Evolutionary conservation across 2,113 vertebrate species (phyloP).

Genomic region (Brachirus orientalis): DNA sequence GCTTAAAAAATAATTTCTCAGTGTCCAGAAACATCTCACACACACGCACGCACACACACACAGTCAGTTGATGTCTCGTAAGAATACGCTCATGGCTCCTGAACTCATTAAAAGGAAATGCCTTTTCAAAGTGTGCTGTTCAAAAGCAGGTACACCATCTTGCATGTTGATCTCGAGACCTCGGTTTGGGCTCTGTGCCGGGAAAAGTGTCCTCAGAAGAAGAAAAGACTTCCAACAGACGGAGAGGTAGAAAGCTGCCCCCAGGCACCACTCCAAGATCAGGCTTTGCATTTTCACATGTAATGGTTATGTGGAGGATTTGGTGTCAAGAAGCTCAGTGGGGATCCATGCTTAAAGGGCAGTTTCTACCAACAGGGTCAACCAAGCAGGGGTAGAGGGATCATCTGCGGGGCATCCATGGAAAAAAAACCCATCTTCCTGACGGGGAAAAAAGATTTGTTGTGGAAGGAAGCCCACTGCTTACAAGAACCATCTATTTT

Average conservation of each 20-base stretch:
- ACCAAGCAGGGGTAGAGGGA: slow-evolving; percentile 51
- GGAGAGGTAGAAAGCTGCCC: slow-evolving; percentile 76
- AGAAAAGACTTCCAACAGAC: slow-evolving; percentile 62
- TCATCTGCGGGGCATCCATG: slow-evolving; percentile 48
- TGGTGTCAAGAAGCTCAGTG: slow-evolving; percentile 61
- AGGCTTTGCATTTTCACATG: slow-evolving; percentile 73
- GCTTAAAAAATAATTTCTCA: slow-evolving; percentile 83
- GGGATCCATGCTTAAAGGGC: slow-evolving; percentile 71
- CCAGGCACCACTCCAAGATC: slow-evolving; percentile 68
- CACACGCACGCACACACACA: slow-evolving; percentile 53
- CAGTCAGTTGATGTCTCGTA: slow-evolving; percentile 65
- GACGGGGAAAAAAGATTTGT: slow-evolving; percentile 33
- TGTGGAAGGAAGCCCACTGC: slow-evolving; percentile 54
- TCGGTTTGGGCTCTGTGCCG: slow-evolving; percentile 59
- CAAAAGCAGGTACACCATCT: slow-evolving; percentile 73
- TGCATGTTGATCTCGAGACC: slow-evolving; percentile 76
- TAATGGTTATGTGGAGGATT: slow-evolving; percentile 62
- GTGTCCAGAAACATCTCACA: slow-evolving; percentile 79
- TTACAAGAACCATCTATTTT: slow-evolving; percentile 64
- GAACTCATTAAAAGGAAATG: slow-evolving; percentile 76
- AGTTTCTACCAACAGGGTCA: slow-evolving; percentile 53
- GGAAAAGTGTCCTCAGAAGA: slow-evolving; percentile 53
- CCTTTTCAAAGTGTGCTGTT: slow-evolving; percentile 77
- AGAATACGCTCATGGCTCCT: slow-evolving; percentile 78
- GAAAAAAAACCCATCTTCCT: slow-evolving; percentile 49